Evolutionary conservation across 2,888 invertebrate species (phyloP).

Genomic region (Masnerella sp.): DNA sequence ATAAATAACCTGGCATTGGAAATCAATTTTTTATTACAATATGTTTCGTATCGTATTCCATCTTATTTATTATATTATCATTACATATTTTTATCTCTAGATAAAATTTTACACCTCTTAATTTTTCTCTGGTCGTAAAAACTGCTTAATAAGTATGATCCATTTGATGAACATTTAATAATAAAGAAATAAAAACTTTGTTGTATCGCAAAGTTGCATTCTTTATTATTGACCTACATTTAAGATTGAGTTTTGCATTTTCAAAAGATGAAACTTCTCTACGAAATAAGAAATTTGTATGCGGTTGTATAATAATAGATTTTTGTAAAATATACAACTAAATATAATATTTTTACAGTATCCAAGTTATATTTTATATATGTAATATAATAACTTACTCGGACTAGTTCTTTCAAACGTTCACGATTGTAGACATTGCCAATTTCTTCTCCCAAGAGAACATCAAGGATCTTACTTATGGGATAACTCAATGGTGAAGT

Average conservation of each 20-base stretch:
- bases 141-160: too few species aligned
- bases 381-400: conserved; percentile 81
- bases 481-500: conserved; percentile 97
- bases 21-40: neutral
- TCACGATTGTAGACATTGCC: conserved; percentile 98
- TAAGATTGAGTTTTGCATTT: too few species aligned
- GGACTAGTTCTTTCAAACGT: conserved; percentile 95
- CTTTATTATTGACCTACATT: too few species aligned
- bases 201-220: too few species aligned
- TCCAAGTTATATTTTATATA: neutral
- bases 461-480: conserved; percentile 92
- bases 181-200: too few species aligned
- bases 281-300: too few species aligned
- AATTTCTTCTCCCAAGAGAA: conserved; percentile 97
- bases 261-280: too few species aligned
- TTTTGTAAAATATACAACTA: too few species aligned
- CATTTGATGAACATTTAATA: too few species aligned
- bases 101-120: conserved; percentile 4
- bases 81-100: neutral
- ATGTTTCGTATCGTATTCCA: neutral
- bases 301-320: too few species aligned
- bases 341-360: neutral
- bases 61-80: neutral
- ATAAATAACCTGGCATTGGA: conserved; percentile 1
- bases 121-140: too few species aligned